phyloP scores from a whole-genome alignment of 1,140 invertebrate genomes.

The Drosophila ironensis region DNA sequence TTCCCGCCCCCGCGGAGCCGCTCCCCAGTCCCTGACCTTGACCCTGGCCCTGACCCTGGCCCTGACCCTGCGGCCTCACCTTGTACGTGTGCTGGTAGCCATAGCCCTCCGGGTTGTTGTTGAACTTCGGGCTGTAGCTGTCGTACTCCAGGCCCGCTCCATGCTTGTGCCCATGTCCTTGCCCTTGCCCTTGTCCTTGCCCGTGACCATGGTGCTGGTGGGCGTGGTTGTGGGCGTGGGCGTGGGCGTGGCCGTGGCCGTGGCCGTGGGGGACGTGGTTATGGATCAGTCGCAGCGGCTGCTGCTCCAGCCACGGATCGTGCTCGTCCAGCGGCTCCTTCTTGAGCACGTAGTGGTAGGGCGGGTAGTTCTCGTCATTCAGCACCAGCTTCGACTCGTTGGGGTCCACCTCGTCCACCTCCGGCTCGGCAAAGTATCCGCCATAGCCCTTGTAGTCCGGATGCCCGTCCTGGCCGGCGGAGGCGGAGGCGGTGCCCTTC shows the following conservation, averaged over 20 bases:
- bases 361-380: constrained; percentile 41
- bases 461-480: constrained; percentile 27
- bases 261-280: constrained; percentile 1
- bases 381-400: constrained; percentile 11
- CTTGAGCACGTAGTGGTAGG: constrained; percentile 74
- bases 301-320: constrained; percentile 54
- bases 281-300: constrained; percentile 39
- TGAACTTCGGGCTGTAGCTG: constrained; percentile 78
- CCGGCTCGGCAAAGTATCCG: constrained; percentile 74
- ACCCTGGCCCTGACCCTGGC: background rate
- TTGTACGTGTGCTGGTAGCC: constrained; percentile 80
- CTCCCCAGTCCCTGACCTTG: background rate
- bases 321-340: constrained; percentile 66
- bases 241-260: constrained; percentile 5
- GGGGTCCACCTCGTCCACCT: constrained; percentile 14
- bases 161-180: background rate
- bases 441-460: constrained; percentile 70
- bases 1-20: constrained; percentile 11
- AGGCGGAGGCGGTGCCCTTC: constrained; percentile 25
- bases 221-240: constrained; percentile 6
- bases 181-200: background rate
- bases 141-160: constrained; percentile 63
- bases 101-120: constrained; percentile 79
- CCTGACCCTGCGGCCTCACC: constrained; percentile 4
- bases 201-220: background rate